These are phyloP conservation scores for Chiloscyllium plagiosum DNA, from an alignment of 2,113 vertebrate genomes.

Conservation along the genomic window DNA sequence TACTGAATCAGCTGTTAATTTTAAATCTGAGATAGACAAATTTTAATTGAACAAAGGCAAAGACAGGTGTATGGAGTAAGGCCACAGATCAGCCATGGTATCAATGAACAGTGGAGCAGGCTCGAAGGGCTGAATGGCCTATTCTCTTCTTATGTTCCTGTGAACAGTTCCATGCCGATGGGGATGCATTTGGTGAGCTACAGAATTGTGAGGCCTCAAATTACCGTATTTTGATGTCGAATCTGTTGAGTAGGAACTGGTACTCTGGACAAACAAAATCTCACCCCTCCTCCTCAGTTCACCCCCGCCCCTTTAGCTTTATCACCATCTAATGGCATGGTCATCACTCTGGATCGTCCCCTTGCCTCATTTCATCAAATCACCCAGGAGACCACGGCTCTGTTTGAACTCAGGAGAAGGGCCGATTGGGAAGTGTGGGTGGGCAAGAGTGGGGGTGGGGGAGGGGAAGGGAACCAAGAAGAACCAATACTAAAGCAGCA, in stretches of 20 bases:
- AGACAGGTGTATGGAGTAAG: too few species aligned
- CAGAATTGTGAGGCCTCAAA: too few species aligned
- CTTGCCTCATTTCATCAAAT: neutral
- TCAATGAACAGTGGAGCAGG: too few species aligned
- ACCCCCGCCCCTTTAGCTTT: neutral
- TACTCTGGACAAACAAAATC: neutral
- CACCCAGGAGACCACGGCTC: neutral
- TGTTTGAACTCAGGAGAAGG: neutral
- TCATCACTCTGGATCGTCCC: neutral
- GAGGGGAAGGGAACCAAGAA: neutral
- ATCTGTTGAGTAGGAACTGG: neutral
- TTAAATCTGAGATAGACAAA: too few species aligned
- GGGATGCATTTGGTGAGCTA: neutral
- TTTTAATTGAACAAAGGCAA: too few species aligned
- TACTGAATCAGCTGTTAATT: too few species aligned
- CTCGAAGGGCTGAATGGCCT: too few species aligned
- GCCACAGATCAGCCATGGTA: too few species aligned
- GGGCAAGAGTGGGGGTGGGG: neutral
- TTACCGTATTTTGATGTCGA: too few species aligned
- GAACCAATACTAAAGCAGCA: neutral
- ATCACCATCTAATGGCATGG: neutral
- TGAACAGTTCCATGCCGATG: too few species aligned
- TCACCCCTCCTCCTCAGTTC: neutral
- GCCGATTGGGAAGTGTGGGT: slow-evolving; percentile 3
- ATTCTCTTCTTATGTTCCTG: too few species aligned